phyloP scores from a whole-genome alignment of 2,797 vertebrate genomes.

The Cottoperca gobio region DNA sequence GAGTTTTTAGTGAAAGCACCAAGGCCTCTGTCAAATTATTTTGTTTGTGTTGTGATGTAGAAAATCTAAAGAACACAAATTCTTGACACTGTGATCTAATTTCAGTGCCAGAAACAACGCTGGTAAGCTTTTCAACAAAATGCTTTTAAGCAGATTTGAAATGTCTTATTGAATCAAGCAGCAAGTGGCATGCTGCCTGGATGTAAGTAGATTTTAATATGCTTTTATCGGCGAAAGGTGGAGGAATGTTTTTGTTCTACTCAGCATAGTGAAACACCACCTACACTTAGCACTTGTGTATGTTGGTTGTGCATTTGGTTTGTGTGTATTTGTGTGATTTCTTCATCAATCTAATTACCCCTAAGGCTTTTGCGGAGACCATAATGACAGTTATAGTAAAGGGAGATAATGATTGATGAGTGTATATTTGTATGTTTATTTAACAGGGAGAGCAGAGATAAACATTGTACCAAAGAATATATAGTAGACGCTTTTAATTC shows the following conservation, averaged over 20 bases:
- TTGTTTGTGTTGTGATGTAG: background rate
- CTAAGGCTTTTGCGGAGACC: background rate
- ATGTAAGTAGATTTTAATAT: conserved; percentile 52
- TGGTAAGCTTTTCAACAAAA: conserved; percentile 34
- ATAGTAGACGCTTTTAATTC: too few relatives aligned
- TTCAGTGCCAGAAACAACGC: conserved; percentile 34
- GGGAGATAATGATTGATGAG: background rate
- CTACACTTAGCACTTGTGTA: background rate
- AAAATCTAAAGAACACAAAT: conserved; percentile 19
- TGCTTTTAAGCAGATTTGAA: conserved; percentile 53
- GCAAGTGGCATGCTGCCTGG: conserved; percentile 25
- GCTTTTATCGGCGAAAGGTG: conserved; percentile 34
- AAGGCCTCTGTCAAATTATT: conserved; percentile 18
- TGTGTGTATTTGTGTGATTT: background rate
- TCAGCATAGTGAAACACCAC: conserved; percentile 17
- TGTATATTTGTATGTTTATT: background rate
- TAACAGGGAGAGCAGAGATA: background rate
- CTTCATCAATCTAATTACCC: background rate
- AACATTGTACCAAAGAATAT: background rate
- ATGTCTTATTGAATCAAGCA: conserved; percentile 53
- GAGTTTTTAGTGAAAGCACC: conserved; percentile 18
- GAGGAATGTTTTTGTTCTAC: conserved; percentile 26
- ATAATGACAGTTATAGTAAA: background rate
- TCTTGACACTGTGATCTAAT: conserved; percentile 39
- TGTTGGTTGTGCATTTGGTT: background rate